Percentiles rank a stretch among this genome's conserved stretches.
These are phyloP conservation scores for Sinhomidia bicolor DNA, from an alignment of 2,888 invertebrate species.

Conservation along the genomic window DNA sequence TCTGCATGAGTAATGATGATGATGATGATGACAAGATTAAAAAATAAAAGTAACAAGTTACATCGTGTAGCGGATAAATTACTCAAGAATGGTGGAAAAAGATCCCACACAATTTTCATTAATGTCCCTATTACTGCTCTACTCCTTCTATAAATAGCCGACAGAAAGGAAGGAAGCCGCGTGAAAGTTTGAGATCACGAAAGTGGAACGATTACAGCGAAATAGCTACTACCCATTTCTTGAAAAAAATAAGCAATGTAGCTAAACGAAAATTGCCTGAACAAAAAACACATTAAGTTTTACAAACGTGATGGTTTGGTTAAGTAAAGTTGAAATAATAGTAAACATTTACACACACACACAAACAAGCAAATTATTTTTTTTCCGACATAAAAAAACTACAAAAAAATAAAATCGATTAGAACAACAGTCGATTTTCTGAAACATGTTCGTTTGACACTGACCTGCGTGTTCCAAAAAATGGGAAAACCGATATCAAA, in stretches of 20 bases:
- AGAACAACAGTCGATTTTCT: neutral
- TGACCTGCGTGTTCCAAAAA: slow-evolving; percentile 68
- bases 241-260: too few relatives aligned
- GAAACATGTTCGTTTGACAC: slow-evolving; percentile 45
- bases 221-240: neutral
- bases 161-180: slow-evolving; percentile 26
- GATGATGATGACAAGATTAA: neutral
- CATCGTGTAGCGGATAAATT: neutral
- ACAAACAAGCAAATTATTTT: too few relatives aligned
- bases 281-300: too few relatives aligned
- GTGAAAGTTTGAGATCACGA: slow-evolving; percentile 44
- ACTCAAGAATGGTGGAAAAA: slow-evolving; percentile 22
- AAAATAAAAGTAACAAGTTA: neutral
- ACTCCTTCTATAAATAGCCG: slow-evolving; percentile 29
- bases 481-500: slow-evolving; percentile 36
- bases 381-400: too few relatives aligned
- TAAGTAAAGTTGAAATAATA: too few relatives aligned
- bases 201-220: slow-evolving; percentile 29
- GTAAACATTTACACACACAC: too few relatives aligned
- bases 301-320: too few relatives aligned
- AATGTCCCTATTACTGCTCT: slow-evolving; percentile 20
- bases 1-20: neutral
- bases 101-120: slow-evolving; percentile 44
- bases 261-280: too few relatives aligned
- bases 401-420: slow-evolving; percentile 20